Evolutionary conservation across 2,113 vertebrate genomes (phyloP).

Genomic region (Equus przewalskii): DNA sequence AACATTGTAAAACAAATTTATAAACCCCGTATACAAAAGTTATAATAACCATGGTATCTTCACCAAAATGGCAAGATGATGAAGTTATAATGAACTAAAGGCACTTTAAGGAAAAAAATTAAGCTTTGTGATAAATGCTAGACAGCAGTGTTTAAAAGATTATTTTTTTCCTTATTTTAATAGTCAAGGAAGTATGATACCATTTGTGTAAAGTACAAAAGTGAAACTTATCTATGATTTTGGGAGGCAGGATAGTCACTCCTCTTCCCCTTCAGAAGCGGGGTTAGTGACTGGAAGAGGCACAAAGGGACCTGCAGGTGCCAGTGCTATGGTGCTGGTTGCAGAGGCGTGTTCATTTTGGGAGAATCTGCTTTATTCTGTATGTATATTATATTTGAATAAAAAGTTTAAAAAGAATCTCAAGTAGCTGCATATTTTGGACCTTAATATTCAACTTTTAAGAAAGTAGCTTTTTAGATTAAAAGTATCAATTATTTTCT

Average conservation of each 20-base stretch:
- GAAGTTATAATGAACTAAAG: not conserved
- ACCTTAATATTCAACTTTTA: not conserved
- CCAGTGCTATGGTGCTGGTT: fast-evolving
- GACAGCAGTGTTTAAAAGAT: not conserved
- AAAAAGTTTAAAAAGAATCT: not conserved
- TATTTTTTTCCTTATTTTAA: not conserved
- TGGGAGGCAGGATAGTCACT: not conserved
- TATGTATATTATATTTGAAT: not conserved
- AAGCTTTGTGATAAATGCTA: not conserved
- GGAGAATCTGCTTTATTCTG: not conserved
- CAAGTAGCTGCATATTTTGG: not conserved
- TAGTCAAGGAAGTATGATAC: not conserved
- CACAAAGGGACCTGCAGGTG: too few species aligned
- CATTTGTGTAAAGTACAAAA: not conserved
- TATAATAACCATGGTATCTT: not conserved
- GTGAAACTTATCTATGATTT: not conserved
- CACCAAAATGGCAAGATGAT: not conserved
- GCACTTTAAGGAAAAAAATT: not conserved
- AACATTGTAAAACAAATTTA: not conserved
- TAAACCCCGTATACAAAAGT: not conserved
- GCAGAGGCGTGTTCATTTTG: not conserved
- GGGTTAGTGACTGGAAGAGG: not conserved
- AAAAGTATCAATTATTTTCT: not conserved
- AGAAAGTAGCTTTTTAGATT: not conserved
- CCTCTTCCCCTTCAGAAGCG: not conserved